Evolutionary conservation across 2,113 vertebrate species (phyloP), one percentile per base, ranked within the genome.

Genomic region (Mobula birostris): DNA sequence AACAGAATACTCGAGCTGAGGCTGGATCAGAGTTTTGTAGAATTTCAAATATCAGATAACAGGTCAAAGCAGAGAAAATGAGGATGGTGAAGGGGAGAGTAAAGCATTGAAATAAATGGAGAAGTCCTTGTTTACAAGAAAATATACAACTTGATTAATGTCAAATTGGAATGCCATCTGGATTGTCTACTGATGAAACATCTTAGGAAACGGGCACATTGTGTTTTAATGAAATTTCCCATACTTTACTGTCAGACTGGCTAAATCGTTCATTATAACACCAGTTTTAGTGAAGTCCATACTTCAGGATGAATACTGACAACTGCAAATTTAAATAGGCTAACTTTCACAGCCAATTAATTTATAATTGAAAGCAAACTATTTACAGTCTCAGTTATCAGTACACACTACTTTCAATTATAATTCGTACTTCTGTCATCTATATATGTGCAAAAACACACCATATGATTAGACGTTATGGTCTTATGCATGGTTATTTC

Each of bases 221-320:
- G 27, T 66, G 17, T 61, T 88, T 88, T 66, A 88, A 88, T 88
- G 61, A 88, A 88, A 66, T 66, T 14, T 32, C 61, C 58, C 85
- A 66, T 88, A 88, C 32, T 88, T 88, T 88, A 32, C 29, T 32
- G 85, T 88, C 85, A 88, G 66, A 88, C 61, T 88, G 29, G 63
- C 85, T 15, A 61, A 63, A 66, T 88, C 61, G 66, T 88, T 88
- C 85, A 88, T 88, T 63, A 88, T 66, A 88, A 29, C 61, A 88
- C 27, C 14, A 12, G 5, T 56, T 87, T 88, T 88, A 63, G 66
- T 66, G 85, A 63, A 66, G 5, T 63, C 61, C 32, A 15, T 66
- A 58, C 9, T 8, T 88, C 85, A 66, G 61, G 15, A 32, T 66
- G 61, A 32, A 66, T 66, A 88, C 66, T 88, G 66, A 66, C 7